Percentiles rank a stretch among this genome's conserved stretches.
These are phyloP conservation scores for Cariama cristata DNA, from an alignment of 2,113 vertebrate genomes.

Conservation along the genomic window DNA sequence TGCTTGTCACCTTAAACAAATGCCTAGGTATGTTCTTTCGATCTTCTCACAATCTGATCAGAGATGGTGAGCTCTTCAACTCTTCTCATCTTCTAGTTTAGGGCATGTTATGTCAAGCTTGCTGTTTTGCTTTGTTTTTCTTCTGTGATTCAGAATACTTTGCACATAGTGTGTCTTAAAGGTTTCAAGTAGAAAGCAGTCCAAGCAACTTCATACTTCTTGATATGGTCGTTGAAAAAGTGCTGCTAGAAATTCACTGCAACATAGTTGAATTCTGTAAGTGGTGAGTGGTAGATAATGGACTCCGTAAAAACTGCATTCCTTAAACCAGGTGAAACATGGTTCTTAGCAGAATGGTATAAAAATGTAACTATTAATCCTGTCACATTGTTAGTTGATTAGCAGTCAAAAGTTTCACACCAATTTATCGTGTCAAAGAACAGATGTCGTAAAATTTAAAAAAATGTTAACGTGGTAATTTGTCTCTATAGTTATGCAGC, in stretches of 20 bases:
- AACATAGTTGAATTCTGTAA: background rate
- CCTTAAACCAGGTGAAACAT: background rate
- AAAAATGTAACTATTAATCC: background rate
- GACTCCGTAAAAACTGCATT: background rate
- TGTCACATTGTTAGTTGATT: background rate
- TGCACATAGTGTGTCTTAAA: background rate
- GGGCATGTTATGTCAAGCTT: background rate
- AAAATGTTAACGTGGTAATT: background rate
- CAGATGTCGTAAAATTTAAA: background rate
- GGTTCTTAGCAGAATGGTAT: background rate
- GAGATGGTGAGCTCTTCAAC: background rate
- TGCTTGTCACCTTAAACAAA: background rate
- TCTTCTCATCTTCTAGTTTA: background rate
- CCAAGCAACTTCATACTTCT: background rate
- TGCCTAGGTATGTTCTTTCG: background rate
- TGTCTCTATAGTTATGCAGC: background rate
- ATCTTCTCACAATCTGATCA: background rate
- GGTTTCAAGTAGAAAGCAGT: background rate
- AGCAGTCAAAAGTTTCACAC: background rate
- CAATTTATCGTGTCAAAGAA: background rate
- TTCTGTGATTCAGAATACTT: background rate
- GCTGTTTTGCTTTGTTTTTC: background rate
- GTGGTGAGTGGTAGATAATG: background rate
- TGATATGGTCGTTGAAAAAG: background rate
- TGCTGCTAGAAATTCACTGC: background rate